Evolutionary conservation across 2,797 vertebrate genomes (phyloP), one percentile per base, ranked within the genome.

Genomic region (Clarias laeviceps): DNA sequence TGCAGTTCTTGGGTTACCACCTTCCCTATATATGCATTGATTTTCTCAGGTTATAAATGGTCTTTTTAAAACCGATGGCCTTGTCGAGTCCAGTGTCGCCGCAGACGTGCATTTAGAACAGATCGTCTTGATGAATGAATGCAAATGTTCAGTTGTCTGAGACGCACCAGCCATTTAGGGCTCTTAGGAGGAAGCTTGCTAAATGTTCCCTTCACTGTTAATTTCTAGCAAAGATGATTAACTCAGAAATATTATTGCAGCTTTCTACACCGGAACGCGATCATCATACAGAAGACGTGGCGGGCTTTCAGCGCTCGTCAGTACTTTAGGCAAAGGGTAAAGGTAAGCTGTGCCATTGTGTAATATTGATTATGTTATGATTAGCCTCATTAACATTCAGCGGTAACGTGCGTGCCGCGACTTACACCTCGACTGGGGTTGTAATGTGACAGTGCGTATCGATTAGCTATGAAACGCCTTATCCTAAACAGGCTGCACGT

Each of bases 211-310:
- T 62, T 70, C 32, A 45, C 34, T 80, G 50, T 77, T 85, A 59
- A 80, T 83, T 66, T 73, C 45, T 45, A 62, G 18, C 68, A 80
- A 77, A 83, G 70, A 56, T 83, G 73, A 64, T 64, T 65, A 32
- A 80, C 20, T 77, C 64, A 27, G 73, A 85, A 57, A 79, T 79
- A 17, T 91, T 88, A 87, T 93, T 92, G 87, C 91, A 99, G 98
- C 86, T 87, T 96, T 92, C 93, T 99, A 90, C 93, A 94, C 90
- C 94, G 92, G 93, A 93, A 94, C 85, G 95, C 91, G 7, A 92
- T 93, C 88, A 74, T 92, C 90, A 97, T 99, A 91, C 97, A 99
- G 94, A 99, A 96, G 93, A 94, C 92, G 91, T 99, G 98, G 98
- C 94, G 97, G 87, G 95, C 96, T 89, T 98, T 96, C 94, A 92